These are phyloP conservation scores for Passer domesticus DNA, from an alignment of 2,113 vertebrate species.

Conservation along the genomic window DNA sequence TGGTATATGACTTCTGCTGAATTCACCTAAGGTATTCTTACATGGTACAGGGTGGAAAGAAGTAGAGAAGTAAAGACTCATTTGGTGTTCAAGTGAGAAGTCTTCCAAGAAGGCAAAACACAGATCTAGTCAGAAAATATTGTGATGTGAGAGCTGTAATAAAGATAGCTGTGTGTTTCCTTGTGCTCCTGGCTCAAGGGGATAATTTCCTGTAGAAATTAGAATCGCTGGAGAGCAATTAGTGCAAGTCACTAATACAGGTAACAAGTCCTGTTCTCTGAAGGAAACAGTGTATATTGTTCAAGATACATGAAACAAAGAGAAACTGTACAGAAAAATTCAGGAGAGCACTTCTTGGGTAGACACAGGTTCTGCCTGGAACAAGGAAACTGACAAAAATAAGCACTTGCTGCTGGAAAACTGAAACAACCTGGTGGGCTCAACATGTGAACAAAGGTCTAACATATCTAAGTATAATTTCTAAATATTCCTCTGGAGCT, in stretches of 20 bases:
- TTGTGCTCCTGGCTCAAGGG: not conserved
- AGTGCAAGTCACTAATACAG: constrained; percentile 1
- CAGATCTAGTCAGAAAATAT: not conserved
- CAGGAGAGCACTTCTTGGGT: not conserved
- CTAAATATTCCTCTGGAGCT: not conserved
- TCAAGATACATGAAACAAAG: not conserved
- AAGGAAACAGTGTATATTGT: not conserved
- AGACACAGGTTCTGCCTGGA: not conserved
- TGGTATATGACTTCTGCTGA: not conserved
- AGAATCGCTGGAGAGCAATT: not conserved
- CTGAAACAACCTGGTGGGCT: not conserved
- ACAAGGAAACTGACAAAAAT: not conserved
- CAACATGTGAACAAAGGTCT: not conserved
- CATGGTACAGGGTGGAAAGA: not conserved
- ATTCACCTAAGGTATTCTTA: not conserved
- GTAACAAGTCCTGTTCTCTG: not conserved
- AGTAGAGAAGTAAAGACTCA: not conserved
- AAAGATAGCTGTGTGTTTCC: not conserved
- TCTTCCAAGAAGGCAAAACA: not conserved
- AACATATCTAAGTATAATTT: not conserved
- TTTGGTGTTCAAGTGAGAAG: not conserved
- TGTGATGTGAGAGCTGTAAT: not conserved
- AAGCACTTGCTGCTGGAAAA: not conserved
- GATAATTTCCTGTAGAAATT: not conserved
- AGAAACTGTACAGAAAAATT: not conserved